phyloP scores from a whole-genome alignment of 2,797 vertebrate species.

The Sebastolobus alascanus region DNA sequence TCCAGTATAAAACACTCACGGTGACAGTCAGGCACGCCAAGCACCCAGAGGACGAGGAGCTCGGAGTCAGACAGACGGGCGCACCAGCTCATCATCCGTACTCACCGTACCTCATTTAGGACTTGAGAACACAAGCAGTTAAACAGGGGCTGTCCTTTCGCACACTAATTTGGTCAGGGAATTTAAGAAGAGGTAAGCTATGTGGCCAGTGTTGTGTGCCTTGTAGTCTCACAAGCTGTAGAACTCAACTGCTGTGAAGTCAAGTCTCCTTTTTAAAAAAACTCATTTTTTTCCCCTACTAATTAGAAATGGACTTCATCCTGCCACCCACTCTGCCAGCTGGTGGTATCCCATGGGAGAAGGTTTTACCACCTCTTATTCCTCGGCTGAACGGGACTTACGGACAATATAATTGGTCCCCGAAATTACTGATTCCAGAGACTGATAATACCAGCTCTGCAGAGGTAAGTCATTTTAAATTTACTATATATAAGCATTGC shows the following conservation, averaged over 20 bases:
- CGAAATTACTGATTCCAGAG: conserved; percentile 77
- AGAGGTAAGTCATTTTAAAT: conserved; percentile 71
- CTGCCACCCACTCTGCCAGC: conserved; percentile 70
- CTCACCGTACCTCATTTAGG: conserved; percentile 7
- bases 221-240: not conserved
- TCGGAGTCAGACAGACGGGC: conserved; percentile 39
- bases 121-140: not conserved
- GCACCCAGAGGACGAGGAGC: conserved; percentile 8
- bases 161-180: conserved; percentile 22
- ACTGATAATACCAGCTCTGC: conserved; percentile 71
- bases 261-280: not conserved
- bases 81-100: not conserved
- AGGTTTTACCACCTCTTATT: conserved; percentile 81
- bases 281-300: not conserved
- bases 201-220: not conserved
- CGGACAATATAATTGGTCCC: conserved; percentile 76
- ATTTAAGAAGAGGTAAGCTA: conserved; percentile 54
- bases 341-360: conserved; percentile 83
- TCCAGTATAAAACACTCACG: conserved; percentile 61
- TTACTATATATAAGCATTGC: accelerated
- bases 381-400: conserved; percentile 77
- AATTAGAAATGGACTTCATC: conserved; percentile 83
- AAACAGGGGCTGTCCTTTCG: conserved; percentile 23
- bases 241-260: not conserved
- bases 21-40: conserved; percentile 24